Base-by-base conservation (phyloP, 2,113 vertebrate species). In the Eulemur macaco region DNA sequence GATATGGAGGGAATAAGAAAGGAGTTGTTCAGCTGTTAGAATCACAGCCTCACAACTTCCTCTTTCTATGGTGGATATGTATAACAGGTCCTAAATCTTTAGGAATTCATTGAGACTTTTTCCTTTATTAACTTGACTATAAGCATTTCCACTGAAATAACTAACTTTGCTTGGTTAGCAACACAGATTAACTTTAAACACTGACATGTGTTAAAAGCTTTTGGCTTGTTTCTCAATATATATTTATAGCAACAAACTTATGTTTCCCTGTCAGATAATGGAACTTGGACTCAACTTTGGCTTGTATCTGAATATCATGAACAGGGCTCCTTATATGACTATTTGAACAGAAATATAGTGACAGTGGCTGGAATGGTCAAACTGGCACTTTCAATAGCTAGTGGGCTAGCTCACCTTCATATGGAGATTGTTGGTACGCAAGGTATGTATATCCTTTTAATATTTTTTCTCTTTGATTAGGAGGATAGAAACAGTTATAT, bases 201-300 rank as follows among this genome's bases (percentile, higher is more conserved):
- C 20, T 42, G 27, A 76, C 31, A 23, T 52, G 68, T 76, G 11
- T 91, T 64, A 82, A 68, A 60, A 39, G 20, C 37, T 73, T 42
- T 91, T 9, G 4, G 52, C 4, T 50, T 0, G 0, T 4, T 3
- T 23, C 37, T 66, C 52, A 42, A 14, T 4, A 2, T 66, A 45
- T 31, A 66, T 39, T 77, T 92, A 88, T 3, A 78, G 20, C 50
- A 74, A 50, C 23, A 9, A 14, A 11, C 50, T 45, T 69, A 2
- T 87, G 96, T 97, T 97, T 96, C 92, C 76, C 0, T 91, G 1
- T 56, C 56, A 99, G 99, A 99, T 98, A 99, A 99, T 0, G 99
- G 99, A 74, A 99, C 99, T 0, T 99, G 99, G 99, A 99, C 99
- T 2, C 99, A 99, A 98, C 99, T 99, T n/a, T 99, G 99, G 99